These are phyloP conservation scores for Otus sunia DNA, from an alignment of 2,113 vertebrate species.

Conservation along the genomic window DNA sequence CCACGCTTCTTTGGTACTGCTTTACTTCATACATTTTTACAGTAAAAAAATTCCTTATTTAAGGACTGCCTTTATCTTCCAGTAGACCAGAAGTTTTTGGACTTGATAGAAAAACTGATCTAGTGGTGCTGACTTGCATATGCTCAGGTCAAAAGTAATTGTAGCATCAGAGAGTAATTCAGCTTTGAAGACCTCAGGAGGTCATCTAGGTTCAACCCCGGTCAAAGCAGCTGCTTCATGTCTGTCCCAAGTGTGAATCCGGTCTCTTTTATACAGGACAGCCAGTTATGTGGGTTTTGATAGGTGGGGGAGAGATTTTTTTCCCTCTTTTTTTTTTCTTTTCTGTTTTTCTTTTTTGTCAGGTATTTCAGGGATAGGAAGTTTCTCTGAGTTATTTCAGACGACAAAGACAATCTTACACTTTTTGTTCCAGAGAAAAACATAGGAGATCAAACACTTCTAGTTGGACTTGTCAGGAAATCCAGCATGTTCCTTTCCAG, in stretches of 20 bases:
- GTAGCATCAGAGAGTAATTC: not conserved
- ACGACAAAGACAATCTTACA: not conserved
- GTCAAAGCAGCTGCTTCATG: not conserved
- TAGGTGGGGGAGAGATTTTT: accelerated
- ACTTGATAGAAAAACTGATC: not conserved
- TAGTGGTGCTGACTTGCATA: not conserved
- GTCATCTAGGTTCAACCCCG: not conserved
- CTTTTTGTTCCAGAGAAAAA: not conserved
- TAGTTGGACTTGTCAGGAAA: not conserved
- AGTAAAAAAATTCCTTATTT: not conserved
- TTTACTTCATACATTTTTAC: not conserved
- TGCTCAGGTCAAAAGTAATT: not conserved
- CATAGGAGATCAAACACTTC: not conserved
- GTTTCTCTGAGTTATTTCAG: not conserved
- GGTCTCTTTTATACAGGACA: not conserved
- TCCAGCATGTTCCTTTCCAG: not conserved
- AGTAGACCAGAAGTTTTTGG: not conserved
- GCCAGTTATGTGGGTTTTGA: not conserved
- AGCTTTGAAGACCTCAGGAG: not conserved
- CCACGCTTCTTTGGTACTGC: not conserved
- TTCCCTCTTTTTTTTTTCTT: accelerated
- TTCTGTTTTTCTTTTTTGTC: not conserved
- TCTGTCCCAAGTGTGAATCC: not conserved
- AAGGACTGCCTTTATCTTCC: not conserved
- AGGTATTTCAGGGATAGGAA: not conserved